Conservation (phyloP, 2,888 invertebrate species). For the Diaprepes abbreviatus region DNA sequence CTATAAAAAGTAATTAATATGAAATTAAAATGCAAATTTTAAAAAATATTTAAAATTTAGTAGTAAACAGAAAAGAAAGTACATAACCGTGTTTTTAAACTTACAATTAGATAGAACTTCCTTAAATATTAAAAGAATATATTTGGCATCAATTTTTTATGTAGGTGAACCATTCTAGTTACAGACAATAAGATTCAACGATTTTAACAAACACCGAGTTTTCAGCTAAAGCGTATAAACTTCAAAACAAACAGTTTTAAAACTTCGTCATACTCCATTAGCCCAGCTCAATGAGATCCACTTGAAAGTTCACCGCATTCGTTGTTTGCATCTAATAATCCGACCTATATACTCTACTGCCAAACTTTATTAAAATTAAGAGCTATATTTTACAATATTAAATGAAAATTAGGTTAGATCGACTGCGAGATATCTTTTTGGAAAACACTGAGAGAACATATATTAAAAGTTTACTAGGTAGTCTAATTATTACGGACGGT, state of each 20-base stretch:
- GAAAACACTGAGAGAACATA: too few species aligned
- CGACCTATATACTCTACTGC: constrained; percentile 48
- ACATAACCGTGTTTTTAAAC: too few species aligned
- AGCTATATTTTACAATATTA: constrained; percentile 4
- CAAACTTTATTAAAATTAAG: constrained; percentile 42
- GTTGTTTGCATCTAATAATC: constrained; percentile 52
- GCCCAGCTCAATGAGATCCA: constrained; percentile 42
- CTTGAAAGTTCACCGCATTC: constrained; percentile 52
- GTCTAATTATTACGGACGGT: too few species aligned
- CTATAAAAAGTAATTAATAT: too few species aligned
- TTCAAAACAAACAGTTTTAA: constrained; percentile 41
- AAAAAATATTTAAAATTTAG: too few species aligned
- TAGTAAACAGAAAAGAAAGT: too few species aligned
- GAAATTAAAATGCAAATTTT: too few species aligned
- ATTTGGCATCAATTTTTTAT: too few species aligned
- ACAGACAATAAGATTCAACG: background rate
- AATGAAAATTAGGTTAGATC: background rate
- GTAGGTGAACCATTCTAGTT: too few species aligned
- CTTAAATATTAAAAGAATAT: too few species aligned
- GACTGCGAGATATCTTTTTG: background rate
- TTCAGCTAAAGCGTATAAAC: constrained; percentile 37
- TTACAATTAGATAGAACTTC: too few species aligned
- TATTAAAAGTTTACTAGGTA: too few species aligned
- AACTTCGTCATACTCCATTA: constrained; percentile 47
- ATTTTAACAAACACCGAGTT: constrained; percentile 17